Evolutionary conservation across 23 tunicate species (phyloP).

Genomic region (Clavelina lepadiformis): DNA sequence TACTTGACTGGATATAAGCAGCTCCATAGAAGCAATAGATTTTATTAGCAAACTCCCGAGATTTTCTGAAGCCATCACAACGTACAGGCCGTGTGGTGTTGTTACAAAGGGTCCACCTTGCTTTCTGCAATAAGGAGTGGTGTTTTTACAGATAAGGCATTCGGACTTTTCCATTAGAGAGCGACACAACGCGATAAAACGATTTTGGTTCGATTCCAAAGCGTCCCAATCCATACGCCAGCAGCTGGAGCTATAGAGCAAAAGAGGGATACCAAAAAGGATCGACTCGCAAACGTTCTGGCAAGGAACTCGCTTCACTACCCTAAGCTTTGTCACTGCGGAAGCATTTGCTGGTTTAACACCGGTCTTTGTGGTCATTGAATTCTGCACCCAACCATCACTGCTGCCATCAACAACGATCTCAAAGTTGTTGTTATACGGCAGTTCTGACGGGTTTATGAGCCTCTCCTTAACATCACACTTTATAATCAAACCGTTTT

Average conservation of each 20-base stretch:
- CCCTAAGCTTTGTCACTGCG: conserved; percentile 44
- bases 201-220: conserved; percentile 64
- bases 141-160: conserved; percentile 59
- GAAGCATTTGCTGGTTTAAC: not conserved
- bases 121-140: conserved; percentile 16
- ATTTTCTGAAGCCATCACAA: conserved; percentile 52
- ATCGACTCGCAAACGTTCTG: conserved; percentile 64
- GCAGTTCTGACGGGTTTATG: conserved; percentile 44
- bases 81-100: conserved; percentile 45
- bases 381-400: not conserved
- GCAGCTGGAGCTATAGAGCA: conserved; percentile 61
- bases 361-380: not conserved
- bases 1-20: conserved; percentile 23
- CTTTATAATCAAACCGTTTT: conserved; percentile 29
- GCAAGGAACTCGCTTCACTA: conserved; percentile 15
- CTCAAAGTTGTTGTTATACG: conserved; percentile 30
- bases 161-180: conserved; percentile 16
- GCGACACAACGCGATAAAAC: conserved; percentile 52
- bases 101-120: not conserved
- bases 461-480: conserved; percentile 64
- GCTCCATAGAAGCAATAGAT: conserved; percentile 44
- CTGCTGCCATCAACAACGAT: not conserved
- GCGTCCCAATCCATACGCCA: conserved; percentile 98
- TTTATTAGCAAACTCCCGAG: conserved; percentile 44
- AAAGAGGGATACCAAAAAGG: conserved; percentile 47